Base-by-base conservation (phyloP, 2,888 invertebrate genomes). In the Eristalis intricaria region DNA sequence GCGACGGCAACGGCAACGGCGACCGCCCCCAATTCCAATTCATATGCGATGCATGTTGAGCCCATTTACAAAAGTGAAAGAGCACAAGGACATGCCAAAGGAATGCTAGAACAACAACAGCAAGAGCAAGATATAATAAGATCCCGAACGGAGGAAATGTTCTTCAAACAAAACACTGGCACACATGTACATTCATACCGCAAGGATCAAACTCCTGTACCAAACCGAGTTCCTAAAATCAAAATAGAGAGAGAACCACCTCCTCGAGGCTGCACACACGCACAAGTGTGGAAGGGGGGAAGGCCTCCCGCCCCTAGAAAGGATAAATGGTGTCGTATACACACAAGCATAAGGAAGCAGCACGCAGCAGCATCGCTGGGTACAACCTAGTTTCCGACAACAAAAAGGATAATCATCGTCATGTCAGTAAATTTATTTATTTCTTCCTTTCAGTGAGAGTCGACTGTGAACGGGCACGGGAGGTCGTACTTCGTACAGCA, bases 351-450 rank as follows among this genome's bases (percentile, higher is more conserved):
- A 50, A 50, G 50, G 61, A 71, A 81, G 65, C 66, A 77, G 86
- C 83, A 79, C 83, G 78, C 83, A 61, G 64, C 50, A 77, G 8
- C 64, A 76, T 65, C 50, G 19, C 58, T 58, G 13, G 32, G 56
- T 60, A 71, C 69, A 71, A 71, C 40, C 65, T 56, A 70, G 77
- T 70, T 50, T 38, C 73, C 76, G 76, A 84, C 79, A 84, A 87
- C 68, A 83, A 76, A 87, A 87, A 87, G 87, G 87, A 80, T 87
- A 87, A 87, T 87, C 87, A 79, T 84, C 84, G 76, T 87, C 87
- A 87, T 87, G 80, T 84, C 80, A 84, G 87, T 84, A 87, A 87
- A 87, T 84, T 87, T 87, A 87, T 87, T 87, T 87, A 87, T 87
- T 84, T 86, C 69, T 79, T 83, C 78, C 70, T 86, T 79, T 82